Evolutionary conservation across 2,113 vertebrate genomes (phyloP).

Genomic region (Diphyllodes magnificus): DNA sequence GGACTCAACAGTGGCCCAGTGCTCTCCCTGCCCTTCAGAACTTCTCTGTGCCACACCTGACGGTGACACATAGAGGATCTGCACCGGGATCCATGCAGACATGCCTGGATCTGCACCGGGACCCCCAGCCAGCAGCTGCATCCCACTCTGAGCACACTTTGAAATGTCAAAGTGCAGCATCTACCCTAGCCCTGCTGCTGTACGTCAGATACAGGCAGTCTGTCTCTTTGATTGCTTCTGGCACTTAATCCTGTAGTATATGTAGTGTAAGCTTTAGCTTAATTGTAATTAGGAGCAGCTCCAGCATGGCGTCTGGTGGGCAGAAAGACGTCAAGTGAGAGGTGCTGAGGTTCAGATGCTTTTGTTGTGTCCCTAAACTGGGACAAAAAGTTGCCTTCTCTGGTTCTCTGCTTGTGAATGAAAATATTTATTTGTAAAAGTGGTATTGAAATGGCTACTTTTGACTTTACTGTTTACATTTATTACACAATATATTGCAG

Average conservation of each 20-base stretch:
- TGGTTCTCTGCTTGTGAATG: not conserved
- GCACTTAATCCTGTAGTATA: not conserved
- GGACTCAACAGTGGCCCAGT: fast-evolving
- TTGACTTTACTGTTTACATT: not conserved
- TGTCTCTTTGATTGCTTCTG: not conserved
- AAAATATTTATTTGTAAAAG: not conserved
- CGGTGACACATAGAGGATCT: fast-evolving
- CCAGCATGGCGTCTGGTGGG: not conserved
- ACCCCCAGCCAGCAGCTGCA: not conserved
- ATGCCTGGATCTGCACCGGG: not conserved
- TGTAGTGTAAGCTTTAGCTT: not conserved
- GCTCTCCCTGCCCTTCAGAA: not conserved
- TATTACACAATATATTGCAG: not conserved
- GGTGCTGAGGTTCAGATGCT: not conserved
- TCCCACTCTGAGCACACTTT: not conserved
- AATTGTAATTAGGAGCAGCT: not conserved
- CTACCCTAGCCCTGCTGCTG: not conserved
- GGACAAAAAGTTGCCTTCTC: not conserved
- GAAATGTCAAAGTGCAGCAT: not conserved
- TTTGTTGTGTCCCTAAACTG: not conserved
- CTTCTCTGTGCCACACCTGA: fast-evolving
- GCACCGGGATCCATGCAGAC: not conserved
- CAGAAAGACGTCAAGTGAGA: not conserved
- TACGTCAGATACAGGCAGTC: not conserved
- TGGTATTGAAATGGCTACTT: not conserved